Evolutionary conservation across 2,113 vertebrate genomes (phyloP).

Genomic region (Odontesthes bonariensis): DNA sequence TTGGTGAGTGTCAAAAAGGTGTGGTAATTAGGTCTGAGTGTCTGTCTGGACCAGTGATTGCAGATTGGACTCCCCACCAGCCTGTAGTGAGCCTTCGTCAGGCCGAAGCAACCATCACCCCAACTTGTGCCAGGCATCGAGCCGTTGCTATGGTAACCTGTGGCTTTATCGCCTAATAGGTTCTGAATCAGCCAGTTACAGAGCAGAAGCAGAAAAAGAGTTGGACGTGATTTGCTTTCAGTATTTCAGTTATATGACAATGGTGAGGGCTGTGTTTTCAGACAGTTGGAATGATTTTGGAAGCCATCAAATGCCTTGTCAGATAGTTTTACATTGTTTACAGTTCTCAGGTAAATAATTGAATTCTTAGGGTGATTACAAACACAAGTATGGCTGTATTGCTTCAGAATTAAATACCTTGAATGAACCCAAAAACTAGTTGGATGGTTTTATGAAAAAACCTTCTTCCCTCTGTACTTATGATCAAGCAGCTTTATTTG

Average conservation of each 20-base stretch:
- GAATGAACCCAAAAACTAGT: not conserved
- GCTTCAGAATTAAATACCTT: not conserved
- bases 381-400: not conserved
- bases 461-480: not conserved
- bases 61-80: slow-evolving; percentile 56
- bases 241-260: not conserved
- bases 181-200: slow-evolving; percentile 36
- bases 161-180: slow-evolving; percentile 15
- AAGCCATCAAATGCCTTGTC: not conserved
- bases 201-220: not conserved
- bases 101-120: slow-evolving; percentile 25
- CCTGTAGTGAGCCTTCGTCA: slow-evolving; percentile 58
- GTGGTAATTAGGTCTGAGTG: slow-evolving; percentile 60
- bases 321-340: not conserved
- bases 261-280: not conserved
- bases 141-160: slow-evolving; percentile 40
- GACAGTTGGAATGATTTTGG: not conserved
- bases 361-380: not conserved
- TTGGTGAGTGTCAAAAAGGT: slow-evolving; percentile 37
- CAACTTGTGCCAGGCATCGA: slow-evolving; percentile 25
- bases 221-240: not conserved
- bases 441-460: not conserved
- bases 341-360: not conserved
- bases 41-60: slow-evolving; percentile 50
- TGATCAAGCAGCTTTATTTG: slow-evolving; percentile 4